These are phyloP conservation scores for Crambe crambe DNA, from an alignment of 37 sponge, comb jelly and placozoan genomes.

Conservation along the genomic window DNA sequence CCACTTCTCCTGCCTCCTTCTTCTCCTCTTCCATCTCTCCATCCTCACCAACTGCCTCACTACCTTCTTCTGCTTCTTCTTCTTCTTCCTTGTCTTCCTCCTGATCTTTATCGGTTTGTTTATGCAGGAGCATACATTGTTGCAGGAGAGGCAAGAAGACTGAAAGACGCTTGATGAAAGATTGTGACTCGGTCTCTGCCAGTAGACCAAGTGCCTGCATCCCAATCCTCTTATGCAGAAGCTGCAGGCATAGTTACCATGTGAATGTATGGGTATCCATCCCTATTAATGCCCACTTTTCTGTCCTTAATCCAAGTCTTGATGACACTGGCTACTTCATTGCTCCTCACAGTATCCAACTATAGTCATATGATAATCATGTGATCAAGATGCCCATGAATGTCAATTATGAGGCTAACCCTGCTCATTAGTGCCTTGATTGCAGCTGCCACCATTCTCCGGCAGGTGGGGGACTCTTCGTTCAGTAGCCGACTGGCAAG, in stretches of 20 bases:
- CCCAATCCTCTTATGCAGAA: conserved; percentile 70
- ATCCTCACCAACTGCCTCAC: conserved; percentile 3
- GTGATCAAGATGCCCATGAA: neutral
- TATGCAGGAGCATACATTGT: conserved; percentile 20
- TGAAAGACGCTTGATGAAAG: conserved; percentile 50
- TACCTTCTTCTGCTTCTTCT: conserved; percentile 5
- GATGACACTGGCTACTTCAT: conserved; percentile 31
- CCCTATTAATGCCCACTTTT: conserved; percentile 53
- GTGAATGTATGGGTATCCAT: too few species aligned
- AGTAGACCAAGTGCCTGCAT: conserved; percentile 60
- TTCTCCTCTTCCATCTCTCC: neutral
- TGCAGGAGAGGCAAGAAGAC: conserved; percentile 62
- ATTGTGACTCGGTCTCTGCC: conserved; percentile 57
- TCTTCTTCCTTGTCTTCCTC: conserved; percentile 11
- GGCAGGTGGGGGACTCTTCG: conserved; percentile 71
- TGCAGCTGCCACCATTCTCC: conserved; percentile 59
- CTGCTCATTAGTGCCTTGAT: conserved; percentile 52
- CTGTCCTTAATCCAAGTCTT: conserved; percentile 27
- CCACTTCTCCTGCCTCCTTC: neutral
- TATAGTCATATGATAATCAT: neutral
- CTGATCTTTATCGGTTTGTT: neutral
- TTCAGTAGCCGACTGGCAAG: conserved; percentile 73
- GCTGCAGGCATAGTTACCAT: too few species aligned
- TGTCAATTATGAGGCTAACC: conserved; percentile 18
- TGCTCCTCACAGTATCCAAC: conserved; percentile 32